Evolutionary conservation across 2,888 invertebrate species (phyloP).

Genomic region (Galerucella calmariensis): DNA sequence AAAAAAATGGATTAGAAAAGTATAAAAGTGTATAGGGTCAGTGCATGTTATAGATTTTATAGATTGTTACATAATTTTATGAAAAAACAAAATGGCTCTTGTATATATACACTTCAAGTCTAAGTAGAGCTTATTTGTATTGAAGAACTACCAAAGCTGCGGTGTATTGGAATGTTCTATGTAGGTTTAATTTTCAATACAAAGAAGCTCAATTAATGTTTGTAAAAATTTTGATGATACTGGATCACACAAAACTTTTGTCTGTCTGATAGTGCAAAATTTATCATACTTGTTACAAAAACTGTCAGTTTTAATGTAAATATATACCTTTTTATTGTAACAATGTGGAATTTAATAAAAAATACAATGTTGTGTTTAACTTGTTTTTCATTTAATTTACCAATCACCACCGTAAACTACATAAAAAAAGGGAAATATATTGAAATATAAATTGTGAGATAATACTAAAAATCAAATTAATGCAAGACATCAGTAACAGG

Average conservation of each 20-base stretch:
- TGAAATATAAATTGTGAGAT: no score
- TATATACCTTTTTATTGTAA: constrained; percentile 63
- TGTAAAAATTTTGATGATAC: constrained; percentile 36
- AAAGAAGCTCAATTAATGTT: constrained; percentile 2
- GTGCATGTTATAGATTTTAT: constrained; percentile 65
- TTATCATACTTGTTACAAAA: constrained; percentile 55
- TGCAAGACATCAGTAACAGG: no score
- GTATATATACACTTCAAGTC: constrained; percentile 49
- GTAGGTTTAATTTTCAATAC: neutral
- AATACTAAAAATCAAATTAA: no score
- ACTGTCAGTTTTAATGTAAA: constrained; percentile 58
- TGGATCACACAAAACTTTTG: constrained; percentile 48
- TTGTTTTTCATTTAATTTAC: neutral
- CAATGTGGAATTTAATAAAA: constrained; percentile 60
- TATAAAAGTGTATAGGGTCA: constrained; percentile 54
- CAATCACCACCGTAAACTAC: neutral
- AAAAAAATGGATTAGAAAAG: constrained; percentile 39
- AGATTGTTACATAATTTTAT: constrained; percentile 63
- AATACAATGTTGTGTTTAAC: constrained; percentile 59
- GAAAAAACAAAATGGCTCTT: constrained; percentile 54
- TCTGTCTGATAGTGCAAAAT: constrained; percentile 51
- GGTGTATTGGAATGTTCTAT: neutral
- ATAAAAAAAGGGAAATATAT: no score
- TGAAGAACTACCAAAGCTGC: constrained; percentile 22
- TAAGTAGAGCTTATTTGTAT: constrained; percentile 35